phyloP scores from a whole-genome alignment of 1,140 invertebrate genomes.

The Ostrea edulis region DNA sequence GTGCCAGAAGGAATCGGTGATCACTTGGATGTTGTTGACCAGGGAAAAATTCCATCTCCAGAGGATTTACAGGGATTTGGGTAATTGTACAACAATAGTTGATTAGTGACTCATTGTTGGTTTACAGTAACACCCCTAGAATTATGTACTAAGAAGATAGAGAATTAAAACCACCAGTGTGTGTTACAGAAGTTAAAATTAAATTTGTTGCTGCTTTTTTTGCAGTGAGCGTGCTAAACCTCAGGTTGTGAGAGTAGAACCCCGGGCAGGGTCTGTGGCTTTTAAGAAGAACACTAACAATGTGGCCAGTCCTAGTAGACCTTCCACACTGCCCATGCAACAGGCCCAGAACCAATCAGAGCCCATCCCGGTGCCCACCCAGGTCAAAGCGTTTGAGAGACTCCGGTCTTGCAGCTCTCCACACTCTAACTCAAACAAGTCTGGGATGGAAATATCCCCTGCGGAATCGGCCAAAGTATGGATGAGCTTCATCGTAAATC shows the following conservation, averaged over 20 bases:
- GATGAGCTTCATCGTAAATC: neutral
- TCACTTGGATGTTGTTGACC: conserved; percentile 43
- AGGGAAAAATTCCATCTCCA: neutral
- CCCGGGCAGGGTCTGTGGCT: conserved; percentile 55
- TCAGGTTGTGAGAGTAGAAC: conserved; percentile 56
- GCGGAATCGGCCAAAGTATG: conserved; percentile 43
- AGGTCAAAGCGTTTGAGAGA: conserved; percentile 82
- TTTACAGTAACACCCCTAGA: neutral
- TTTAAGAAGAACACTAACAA: conserved; percentile 59
- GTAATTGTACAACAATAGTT: neutral
- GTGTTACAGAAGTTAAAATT: neutral
- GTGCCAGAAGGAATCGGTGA: conserved; percentile 70
- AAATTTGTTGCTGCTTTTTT: conserved; percentile 42
- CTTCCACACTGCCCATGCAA: conserved; percentile 69
- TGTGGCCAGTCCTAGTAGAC: conserved; percentile 64
- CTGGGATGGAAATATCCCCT: conserved; percentile 58
- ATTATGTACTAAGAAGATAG: neutral
- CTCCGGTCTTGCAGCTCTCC: conserved; percentile 73
- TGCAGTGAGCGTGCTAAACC: conserved; percentile 50
- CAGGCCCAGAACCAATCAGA: conserved; percentile 72
- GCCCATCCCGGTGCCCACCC: conserved; percentile 89
- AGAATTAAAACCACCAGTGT: neutral
- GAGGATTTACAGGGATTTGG: neutral
- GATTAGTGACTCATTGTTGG: no score
- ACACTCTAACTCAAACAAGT: conserved; percentile 57